Conservation (phyloP, 2,797 vertebrate species). For the Clarias laeviceps region DNA sequence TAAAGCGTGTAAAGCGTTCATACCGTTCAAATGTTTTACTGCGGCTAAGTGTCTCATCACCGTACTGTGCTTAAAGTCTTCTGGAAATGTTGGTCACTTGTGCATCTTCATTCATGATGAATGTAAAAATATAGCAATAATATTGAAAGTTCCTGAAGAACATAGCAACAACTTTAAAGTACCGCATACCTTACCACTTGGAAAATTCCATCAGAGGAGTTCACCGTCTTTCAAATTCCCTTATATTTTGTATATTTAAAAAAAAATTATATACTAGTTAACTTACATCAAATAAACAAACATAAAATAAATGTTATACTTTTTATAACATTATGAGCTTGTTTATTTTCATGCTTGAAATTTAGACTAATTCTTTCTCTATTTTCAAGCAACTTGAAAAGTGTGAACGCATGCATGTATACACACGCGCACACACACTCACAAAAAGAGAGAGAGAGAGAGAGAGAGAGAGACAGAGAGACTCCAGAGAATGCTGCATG, state of each 20-base stretch:
- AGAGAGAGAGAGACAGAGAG: background rate
- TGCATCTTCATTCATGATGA: too few species aligned
- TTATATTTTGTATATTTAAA: background rate
- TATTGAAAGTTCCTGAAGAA: too few species aligned
- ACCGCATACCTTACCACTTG: too few species aligned
- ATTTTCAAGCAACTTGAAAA: slow-evolving; percentile 2
- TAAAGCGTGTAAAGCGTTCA: too few species aligned
- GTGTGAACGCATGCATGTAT: background rate
- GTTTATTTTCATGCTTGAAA: background rate
- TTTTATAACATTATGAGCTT: background rate
- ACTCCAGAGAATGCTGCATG: slow-evolving; percentile 37
- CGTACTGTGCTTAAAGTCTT: too few species aligned
- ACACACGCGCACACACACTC: slow-evolving; percentile 25
- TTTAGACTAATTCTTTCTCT: background rate
- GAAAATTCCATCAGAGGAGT: too few species aligned
- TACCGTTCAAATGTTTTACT: too few species aligned
- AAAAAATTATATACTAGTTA: background rate
- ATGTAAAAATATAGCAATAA: too few species aligned
- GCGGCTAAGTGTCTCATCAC: too few species aligned
- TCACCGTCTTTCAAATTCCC: too few species aligned
- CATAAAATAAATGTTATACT: background rate
- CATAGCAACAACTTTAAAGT: too few species aligned
- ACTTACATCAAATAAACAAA: background rate
- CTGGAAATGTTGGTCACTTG: too few species aligned
- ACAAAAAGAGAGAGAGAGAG: background rate